Conservation (phyloP, 92 coral and sea anemone genomes). For the Phenganax subtilis region DNA sequence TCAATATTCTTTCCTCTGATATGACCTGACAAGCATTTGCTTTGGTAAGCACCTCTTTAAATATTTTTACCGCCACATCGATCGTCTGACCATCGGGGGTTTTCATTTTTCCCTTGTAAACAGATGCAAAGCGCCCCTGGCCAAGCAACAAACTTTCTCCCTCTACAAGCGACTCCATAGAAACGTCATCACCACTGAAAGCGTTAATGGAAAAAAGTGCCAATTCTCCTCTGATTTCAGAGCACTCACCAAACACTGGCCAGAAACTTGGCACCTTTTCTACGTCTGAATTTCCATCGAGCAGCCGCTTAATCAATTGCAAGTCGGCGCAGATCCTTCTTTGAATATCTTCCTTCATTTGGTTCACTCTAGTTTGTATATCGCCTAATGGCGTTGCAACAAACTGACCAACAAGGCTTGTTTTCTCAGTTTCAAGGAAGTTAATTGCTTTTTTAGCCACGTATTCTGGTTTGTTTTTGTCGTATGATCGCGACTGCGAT, state of each 20-base stretch:
- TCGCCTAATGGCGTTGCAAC: neutral
- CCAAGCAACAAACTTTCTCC: neutral
- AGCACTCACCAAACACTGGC: neutral
- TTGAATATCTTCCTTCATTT: neutral
- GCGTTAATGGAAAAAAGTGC: neutral
- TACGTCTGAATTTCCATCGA: neutral
- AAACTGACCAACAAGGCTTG: neutral
- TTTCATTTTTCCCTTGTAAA: neutral
- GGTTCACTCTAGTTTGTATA: too few species aligned
- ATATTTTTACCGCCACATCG: neutral
- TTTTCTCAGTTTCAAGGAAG: neutral
- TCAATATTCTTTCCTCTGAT: neutral
- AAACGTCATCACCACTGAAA: neutral
- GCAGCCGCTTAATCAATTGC: neutral
- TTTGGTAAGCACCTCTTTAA: neutral
- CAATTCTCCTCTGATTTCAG: neutral
- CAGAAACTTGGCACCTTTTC: neutral
- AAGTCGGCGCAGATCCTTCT: neutral
- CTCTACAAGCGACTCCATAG: neutral
- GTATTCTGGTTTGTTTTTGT: neutral
- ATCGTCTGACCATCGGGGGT: neutral
- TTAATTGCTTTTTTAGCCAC: neutral
- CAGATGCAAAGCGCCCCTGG: neutral
- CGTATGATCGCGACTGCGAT: neutral
- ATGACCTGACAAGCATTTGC: neutral